A percentile compares a stretch with the other conserved stretches of the same genome.
Conservation (phyloP, 30 jellyfish, hydroid and myxozoan species). For the Aurelia sp. region DNA sequence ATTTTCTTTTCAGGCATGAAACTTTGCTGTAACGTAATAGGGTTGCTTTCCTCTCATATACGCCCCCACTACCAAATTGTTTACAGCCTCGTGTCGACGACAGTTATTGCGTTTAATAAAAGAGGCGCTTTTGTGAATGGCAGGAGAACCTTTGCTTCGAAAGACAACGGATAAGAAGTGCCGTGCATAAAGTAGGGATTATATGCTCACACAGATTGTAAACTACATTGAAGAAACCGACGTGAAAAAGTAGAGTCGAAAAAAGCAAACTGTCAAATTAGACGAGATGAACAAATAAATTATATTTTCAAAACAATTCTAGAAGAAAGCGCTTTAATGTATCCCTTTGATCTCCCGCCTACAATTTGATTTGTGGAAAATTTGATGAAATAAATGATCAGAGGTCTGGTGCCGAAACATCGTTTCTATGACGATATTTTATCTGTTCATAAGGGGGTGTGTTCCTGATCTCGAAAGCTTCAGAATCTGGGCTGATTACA, state of each 20-base stretch:
- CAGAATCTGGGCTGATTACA: no score
- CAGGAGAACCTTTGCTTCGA: background rate
- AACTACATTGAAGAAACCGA: conserved; percentile 7
- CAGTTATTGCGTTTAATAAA: no score
- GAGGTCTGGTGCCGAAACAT: background rate
- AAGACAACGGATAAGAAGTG: background rate
- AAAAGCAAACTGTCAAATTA: conserved; percentile 7
- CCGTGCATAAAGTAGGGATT: conserved; percentile 1
- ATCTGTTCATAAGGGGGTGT: no score
- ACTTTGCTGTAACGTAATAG: no score
- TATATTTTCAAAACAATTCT: conserved; percentile 25
- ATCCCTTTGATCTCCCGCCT: background rate
- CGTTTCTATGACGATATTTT: no score
- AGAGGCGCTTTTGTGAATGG: no score
- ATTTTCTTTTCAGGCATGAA: no score
- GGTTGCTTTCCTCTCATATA: no score
- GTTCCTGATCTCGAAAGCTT: no score
- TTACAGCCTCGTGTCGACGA: conserved; percentile 1
- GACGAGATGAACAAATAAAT: conserved; percentile 13
- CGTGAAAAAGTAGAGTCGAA: background rate
- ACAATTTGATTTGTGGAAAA: background rate
- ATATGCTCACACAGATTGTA: background rate
- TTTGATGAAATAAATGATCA: background rate
- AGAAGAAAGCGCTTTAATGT: background rate
- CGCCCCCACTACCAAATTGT: background rate